Evolutionary conservation across 64 coral and sea anemone species (phyloP).

Genomic region (Orbicella faveolata): DNA sequence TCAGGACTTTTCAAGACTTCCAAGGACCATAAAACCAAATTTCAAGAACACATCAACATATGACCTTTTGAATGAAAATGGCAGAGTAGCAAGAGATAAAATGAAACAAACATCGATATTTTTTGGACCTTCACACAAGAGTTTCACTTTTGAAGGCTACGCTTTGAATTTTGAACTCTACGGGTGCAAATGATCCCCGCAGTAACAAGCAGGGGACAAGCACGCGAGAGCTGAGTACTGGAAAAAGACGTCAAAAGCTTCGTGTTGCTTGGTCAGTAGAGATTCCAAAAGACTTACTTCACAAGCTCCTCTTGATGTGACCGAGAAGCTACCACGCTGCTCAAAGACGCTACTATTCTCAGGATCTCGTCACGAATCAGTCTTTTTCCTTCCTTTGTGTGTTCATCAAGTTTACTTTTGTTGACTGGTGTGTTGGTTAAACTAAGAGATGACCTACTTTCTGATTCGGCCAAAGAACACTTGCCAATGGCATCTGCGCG

Average conservation of each 20-base stretch:
- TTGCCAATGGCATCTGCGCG: slow-evolving; percentile 17
- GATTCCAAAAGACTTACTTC: slow-evolving; percentile 55
- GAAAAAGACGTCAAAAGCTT: not conserved
- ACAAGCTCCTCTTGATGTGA: slow-evolving; percentile 81
- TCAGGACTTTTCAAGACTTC: no score
- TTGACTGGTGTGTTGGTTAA: slow-evolving; percentile 14
- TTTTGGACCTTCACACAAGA: no score
- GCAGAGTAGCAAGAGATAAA: no score
- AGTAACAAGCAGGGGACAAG: no score
- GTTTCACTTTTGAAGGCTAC: no score
- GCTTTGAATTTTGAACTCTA: no score
- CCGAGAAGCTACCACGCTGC: slow-evolving; percentile 91
- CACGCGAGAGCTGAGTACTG: no score
- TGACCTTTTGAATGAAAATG: no score
- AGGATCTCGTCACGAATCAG: slow-evolving; percentile 73
- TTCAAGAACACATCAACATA: no score
- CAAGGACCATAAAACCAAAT: no score
- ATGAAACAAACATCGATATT: no score
- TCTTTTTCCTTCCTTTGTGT: slow-evolving; percentile 55
- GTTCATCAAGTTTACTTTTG: slow-evolving; percentile 62
- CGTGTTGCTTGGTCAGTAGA: not conserved
- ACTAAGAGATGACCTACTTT: slow-evolving; percentile 34
- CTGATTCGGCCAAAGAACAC: slow-evolving; percentile 30
- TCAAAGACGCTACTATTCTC: slow-evolving; percentile 78
- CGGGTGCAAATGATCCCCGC: no score